Evolutionary conservation across 2,888 invertebrate species (phyloP).

Genomic region (Pyrgus malvae): DNA sequence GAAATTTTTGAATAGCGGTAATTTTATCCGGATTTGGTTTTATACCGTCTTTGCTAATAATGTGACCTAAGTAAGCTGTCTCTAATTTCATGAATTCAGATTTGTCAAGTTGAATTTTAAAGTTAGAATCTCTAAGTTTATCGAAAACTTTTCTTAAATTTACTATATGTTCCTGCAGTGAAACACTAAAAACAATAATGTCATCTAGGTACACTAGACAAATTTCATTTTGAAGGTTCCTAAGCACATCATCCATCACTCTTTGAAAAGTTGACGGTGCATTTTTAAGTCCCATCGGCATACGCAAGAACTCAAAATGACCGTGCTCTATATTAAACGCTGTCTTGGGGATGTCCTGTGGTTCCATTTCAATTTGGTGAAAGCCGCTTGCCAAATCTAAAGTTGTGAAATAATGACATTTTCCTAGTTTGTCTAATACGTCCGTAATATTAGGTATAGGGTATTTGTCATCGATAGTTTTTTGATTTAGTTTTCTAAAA

Average conservation of each 20-base stretch:
- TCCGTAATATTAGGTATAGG: conserved; percentile 1
- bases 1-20: conserved; percentile 1
- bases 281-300: conserved; percentile 29
- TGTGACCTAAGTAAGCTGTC: neutral
- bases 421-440: conserved; percentile 24
- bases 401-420: conserved; percentile 28
- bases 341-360: conserved; percentile 20
- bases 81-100: conserved; percentile 9
- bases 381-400: conserved; percentile 30
- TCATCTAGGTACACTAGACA: neutral
- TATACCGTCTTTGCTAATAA: neutral
- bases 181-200: no score
- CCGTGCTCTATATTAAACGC: conserved; percentile 29
- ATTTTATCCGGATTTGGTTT: conserved; percentile 6
- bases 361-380: conserved; percentile 30
- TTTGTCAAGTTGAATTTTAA: conserved; percentile 3
- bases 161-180: neutral
- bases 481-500: conserved; percentile 28
- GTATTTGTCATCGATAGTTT: conserved; percentile 22
- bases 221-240: conserved; percentile 8
- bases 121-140: neutral
- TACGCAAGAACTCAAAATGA: no score
- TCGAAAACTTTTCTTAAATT: conserved; percentile 9
- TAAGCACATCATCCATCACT: conserved; percentile 38
- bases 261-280: conserved; percentile 29